Evolutionary conservation across 2,113 vertebrate genomes (phyloP).

Genomic region (Stictonetta naevosa): DNA sequence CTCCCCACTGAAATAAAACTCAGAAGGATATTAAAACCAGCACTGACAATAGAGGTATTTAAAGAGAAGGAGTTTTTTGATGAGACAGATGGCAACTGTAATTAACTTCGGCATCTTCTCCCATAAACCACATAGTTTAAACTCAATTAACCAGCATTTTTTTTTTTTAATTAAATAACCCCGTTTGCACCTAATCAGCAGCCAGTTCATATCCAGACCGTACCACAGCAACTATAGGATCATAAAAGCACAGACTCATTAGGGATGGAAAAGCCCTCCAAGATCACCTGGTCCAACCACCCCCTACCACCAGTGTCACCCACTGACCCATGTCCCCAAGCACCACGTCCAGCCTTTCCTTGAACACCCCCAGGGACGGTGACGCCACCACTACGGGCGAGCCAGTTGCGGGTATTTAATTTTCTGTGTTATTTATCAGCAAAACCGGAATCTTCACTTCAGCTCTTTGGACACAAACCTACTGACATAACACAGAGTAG

Average conservation of each 20-base stretch:
- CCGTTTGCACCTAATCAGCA: constrained; percentile 9
- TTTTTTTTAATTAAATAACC: constrained; percentile 23
- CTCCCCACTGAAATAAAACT: background rate
- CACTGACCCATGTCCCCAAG: too few species aligned
- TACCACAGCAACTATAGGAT: background rate
- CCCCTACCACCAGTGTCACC: too few species aligned
- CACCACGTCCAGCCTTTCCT: too few species aligned
- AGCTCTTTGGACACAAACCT: background rate
- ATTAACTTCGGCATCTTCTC: constrained; percentile 54
- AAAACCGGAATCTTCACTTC: constrained; percentile 3
- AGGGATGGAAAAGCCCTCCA: too few species aligned
- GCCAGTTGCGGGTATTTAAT: background rate
- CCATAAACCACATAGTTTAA: constrained; percentile 11
- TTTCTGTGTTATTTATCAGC: background rate
- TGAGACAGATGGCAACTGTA: constrained; percentile 43
- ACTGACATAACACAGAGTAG: background rate
- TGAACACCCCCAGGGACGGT: too few species aligned
- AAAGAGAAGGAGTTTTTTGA: constrained; percentile 11
- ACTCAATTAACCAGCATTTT: background rate
- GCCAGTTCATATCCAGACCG: background rate
- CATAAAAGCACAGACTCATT: too few species aligned
- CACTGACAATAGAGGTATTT: constrained; percentile 7
- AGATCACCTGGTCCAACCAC: too few species aligned
- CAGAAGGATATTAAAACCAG: constrained; percentile 38
- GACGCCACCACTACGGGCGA: background rate